Conservation (phyloP, 1,140 invertebrate genomes). For the Gonioctena quinquepunctata region DNA sequence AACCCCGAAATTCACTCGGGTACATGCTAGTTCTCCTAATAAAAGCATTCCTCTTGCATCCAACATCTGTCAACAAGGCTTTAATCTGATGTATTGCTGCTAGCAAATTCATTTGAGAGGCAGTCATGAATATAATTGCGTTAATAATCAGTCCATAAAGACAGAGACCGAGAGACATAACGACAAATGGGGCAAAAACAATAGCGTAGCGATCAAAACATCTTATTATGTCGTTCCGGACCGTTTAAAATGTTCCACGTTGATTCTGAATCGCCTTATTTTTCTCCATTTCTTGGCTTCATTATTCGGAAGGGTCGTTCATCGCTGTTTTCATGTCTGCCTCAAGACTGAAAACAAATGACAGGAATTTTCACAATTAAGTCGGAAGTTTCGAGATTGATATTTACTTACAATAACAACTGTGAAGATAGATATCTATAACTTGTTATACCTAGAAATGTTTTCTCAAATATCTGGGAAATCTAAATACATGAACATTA, state of each 20-base stretch:
- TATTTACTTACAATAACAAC: too few species aligned
- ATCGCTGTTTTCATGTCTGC: background rate
- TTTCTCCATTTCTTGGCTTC: background rate
- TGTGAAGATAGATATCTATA: too few species aligned
- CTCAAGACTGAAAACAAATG: too few species aligned
- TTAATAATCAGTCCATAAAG: conserved; percentile 44
- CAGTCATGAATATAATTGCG: conserved; percentile 46
- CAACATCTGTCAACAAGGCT: background rate
- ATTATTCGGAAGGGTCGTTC: background rate
- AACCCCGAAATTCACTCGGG: too few species aligned
- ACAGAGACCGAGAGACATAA: conserved; percentile 21
- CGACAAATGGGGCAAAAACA: conserved; percentile 44
- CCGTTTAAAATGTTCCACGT: background rate
- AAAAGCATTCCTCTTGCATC: background rate
- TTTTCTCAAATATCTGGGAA: too few species aligned
- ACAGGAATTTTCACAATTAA: too few species aligned
- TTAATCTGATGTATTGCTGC: conserved; percentile 28
- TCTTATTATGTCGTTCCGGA: conserved; percentile 24
- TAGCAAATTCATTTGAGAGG: conserved; percentile 30
- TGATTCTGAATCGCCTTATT: background rate
- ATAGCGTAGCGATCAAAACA: conserved; percentile 35
- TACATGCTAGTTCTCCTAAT: background rate
- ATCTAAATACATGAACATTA: too few species aligned
- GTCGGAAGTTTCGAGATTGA: too few species aligned
- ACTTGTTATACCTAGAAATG: too few species aligned